Base-by-base conservation (phyloP, 2,797 vertebrate genomes). In the Coendou prehensilis region DNA sequence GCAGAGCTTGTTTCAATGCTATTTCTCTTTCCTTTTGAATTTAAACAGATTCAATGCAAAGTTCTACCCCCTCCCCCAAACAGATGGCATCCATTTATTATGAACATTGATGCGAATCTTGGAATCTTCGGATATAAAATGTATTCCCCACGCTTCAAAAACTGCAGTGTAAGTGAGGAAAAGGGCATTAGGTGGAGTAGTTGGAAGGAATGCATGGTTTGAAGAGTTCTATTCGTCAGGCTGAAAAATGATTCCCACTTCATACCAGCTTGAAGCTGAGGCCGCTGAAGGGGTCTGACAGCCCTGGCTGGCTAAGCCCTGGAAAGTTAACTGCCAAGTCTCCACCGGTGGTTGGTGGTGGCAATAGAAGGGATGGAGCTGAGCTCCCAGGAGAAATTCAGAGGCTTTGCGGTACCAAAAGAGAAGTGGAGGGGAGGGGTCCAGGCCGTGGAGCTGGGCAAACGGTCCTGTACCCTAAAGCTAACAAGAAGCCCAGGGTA, bases 131-230 rank as follows among this genome's bases (percentile, higher is more conserved):
- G 91, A 94, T n/a, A 95, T 57, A 98, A 98, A 97, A 95, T 90
- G n/a, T 30, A 95, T 95, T 87, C 75, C 88, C 95, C 96, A 87
- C 82, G 97, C 95, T 97, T 97, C 97, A 97, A 97, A 94, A 96
- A 95, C 95, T 97, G 97, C 97, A 97, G 89, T 95, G 96, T 96
- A 83, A 97, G 98, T 98, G 97, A 98, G 93, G 96, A 89, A 94
- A 96, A 81, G 96, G 96, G 96, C 84, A 96, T 0, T 97, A 97
- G 95, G 94, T 80, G 96, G 97, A 96, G 97, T 97, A 93, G 85
- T 22, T 80, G 92, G 87, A 93, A 97, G 87, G 83, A 91, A 95
- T 45, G 96, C 93, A 73, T 89, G 98, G 98, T 96, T 97, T 97
- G 80, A 93, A 97, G 97, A 97, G 96, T 93, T 64, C 37, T 78